Evolutionary conservation across 2,113 vertebrate genomes (phyloP), one percentile per base, ranked within the genome.

Genomic region (Myrmophylax atrothorax): DNA sequence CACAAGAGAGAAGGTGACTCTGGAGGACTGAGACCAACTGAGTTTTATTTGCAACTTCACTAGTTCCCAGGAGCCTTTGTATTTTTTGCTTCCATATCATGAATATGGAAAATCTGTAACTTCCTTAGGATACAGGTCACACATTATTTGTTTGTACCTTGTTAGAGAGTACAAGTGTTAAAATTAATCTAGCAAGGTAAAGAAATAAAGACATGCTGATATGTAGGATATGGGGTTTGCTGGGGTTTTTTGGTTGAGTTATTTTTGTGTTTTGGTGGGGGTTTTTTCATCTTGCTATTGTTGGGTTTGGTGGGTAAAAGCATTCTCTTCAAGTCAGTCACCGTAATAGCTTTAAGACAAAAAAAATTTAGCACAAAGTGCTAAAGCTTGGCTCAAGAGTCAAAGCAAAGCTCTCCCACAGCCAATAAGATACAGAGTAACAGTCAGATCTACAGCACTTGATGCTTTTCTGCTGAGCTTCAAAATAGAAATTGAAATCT

Each of bases 401-500:
- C 37, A 76, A 63, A 18, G 60, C 16, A 11, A 68, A 56, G 56
- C 31, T 42, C 40, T 42, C 15, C 40, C 15, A 42, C 40, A 42
- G 40, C 40, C 13, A 31, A 19, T 7, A 29, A 53, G 9, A 18
- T 38, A 63, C 17, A 50, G 10, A 62, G 3, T 6, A 38, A 47
- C 28, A 37, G 28, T 6, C 56, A 56, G 14, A 76, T 8, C 6
- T n/a, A 23, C 29, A 88, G 70, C 49, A 52, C 75, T 91, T 31
- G 22, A 55, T 15, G 24, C 3, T 25, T 80, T 95, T 44, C 47
- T 29, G 81, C 46, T 59, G 28, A 96, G 19, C 56, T 93, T 90
- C 50, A 87, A 81, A 88, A 86, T 3, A 72, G 8, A 89, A 84
- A 55, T 92, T 80, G 79, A 84, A 33, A 84, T 62, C 66, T 56